These are phyloP conservation scores for Tor tambroides DNA, from an alignment of 2,113 vertebrate species.

Conservation along the genomic window DNA sequence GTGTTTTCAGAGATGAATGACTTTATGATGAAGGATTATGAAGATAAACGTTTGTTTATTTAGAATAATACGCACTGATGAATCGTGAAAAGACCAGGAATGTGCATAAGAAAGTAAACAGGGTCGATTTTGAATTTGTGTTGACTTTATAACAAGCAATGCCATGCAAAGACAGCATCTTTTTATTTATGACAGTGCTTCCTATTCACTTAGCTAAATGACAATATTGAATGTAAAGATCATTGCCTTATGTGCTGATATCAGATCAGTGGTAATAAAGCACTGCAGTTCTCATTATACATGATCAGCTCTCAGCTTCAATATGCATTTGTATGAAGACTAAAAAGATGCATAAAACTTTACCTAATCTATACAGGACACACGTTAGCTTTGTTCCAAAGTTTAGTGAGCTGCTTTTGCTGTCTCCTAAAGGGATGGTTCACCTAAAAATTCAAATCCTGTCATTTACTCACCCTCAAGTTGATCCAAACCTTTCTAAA, in stretches of 20 bases:
- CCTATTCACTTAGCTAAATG: neutral
- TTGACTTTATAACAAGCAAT: neutral
- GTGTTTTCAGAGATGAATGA: neutral
- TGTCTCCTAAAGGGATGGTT: neutral
- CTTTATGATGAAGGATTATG: neutral
- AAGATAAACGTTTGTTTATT: neutral
- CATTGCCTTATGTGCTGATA: neutral
- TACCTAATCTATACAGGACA: neutral
- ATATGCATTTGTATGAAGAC: neutral
- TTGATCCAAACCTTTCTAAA: no score
- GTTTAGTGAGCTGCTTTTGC: neutral
- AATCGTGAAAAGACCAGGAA: neutral
- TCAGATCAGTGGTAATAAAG: neutral
- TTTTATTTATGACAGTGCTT: neutral
- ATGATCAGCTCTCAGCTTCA: neutral
- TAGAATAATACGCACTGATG: neutral
- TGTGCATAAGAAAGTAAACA: neutral
- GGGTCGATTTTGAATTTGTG: no score
- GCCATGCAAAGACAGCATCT: neutral
- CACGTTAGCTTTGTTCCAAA: neutral
- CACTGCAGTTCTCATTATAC: neutral
- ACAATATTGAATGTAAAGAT: slow-evolving; percentile 9
- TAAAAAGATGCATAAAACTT: neutral
- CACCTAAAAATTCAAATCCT: neutral
- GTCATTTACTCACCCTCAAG: no score